Conservation (phyloP, 2,797 vertebrate genomes). For the Anguilla obscura region DNA sequence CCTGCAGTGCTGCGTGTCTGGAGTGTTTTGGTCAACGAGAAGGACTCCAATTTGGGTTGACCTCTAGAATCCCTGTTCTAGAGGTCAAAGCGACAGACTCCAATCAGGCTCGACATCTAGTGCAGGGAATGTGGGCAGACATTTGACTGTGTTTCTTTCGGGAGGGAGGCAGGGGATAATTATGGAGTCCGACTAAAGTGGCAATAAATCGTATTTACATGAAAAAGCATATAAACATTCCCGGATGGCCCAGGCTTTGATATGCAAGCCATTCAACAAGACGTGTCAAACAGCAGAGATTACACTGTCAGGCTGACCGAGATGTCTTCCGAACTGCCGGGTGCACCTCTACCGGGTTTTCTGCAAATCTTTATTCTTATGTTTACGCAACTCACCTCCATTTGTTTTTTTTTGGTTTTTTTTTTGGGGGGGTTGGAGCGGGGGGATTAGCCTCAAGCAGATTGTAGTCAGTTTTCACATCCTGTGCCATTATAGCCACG, state of each 20-base stretch:
- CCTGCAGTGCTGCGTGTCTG: constrained; percentile 21
- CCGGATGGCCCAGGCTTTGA: background rate
- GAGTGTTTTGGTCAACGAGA: constrained; percentile 10
- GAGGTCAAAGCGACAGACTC: background rate
- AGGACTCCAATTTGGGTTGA: background rate
- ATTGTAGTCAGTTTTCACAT: background rate
- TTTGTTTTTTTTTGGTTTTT: background rate
- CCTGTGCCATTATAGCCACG: background rate
- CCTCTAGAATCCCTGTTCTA: background rate
- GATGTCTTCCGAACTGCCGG: background rate
- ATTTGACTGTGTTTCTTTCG: background rate
- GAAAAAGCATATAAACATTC: constrained; percentile 28
- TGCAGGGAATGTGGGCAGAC: constrained; percentile 13
- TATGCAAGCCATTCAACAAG: constrained; percentile 8
- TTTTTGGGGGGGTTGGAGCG: background rate
- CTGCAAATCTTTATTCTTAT: background rate
- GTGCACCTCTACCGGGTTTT: background rate
- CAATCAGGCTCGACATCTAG: background rate
- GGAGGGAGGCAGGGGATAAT: background rate
- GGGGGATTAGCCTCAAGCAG: background rate
- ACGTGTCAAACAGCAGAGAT: constrained; percentile 9
- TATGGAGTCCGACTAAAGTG: background rate
- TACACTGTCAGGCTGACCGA: background rate
- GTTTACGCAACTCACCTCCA: background rate
- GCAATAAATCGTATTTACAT: background rate